Evolutionary conservation across 2,797 vertebrate genomes (phyloP).

Genomic region (Periparus ater): DNA sequence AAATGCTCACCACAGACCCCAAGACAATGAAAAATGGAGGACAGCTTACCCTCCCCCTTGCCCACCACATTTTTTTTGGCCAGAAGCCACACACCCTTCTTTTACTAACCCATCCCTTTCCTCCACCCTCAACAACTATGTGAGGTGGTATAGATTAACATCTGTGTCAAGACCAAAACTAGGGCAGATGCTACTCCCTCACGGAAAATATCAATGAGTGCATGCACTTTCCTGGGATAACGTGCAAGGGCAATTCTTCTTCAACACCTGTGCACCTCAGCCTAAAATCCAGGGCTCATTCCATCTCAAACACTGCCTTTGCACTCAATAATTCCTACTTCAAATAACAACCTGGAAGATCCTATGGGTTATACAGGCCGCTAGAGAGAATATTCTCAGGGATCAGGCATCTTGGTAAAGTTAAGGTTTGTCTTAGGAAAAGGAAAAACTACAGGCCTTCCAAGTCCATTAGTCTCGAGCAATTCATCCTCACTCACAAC

Average conservation of each 20-base stretch:
- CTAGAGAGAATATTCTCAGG: background rate
- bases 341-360: background rate
- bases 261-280: background rate
- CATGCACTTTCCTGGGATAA: background rate
- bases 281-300: background rate
- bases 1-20: background rate
- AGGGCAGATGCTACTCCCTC: background rate
- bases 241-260: background rate
- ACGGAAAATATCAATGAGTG: background rate
- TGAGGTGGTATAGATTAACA: background rate
- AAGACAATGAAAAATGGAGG: background rate
- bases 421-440: background rate
- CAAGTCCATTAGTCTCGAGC: background rate
- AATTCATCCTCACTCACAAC: background rate
- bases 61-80: background rate
- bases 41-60: rapidly evolving
- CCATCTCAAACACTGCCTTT: background rate
- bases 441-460: background rate
- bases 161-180: background rate
- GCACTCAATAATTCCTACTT: background rate
- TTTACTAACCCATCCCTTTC: background rate
- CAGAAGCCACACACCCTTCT: background rate
- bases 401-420: background rate
- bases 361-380: background rate
- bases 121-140: background rate